Base-by-base conservation (phyloP, 2,113 vertebrate genomes). In the Pristiophorus japonicus region DNA sequence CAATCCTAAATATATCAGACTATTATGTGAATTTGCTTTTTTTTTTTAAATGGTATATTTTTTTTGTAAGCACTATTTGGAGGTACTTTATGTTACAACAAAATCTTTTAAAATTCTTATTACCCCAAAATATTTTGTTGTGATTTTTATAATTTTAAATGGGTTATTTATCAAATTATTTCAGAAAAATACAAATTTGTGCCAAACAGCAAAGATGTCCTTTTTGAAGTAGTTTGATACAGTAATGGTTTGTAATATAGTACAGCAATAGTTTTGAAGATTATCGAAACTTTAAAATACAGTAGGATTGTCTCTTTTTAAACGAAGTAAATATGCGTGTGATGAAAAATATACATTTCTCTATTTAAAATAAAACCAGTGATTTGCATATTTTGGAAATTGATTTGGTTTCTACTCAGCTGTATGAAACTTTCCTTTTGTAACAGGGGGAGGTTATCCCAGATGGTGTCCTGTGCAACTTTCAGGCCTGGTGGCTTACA, bases 401-500 rank as follows among this genome's bases (percentile, higher is more conserved):
- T 47, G 45, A 70, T 63, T 34, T 94, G 65, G 42, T 30, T 47
- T 94, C 45, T 67, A 20, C 45, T 94, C 65, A 51, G 12, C 38
- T 4, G 11, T 70, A 51, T 51, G 24, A 94, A 70, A 94, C 34
- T 38, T 95, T 38, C 51, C 95, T 11, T 94, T 84, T 95, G 30
- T 38, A 10, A 95, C 87, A 98, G 98, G 97, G 97, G 18, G 98
- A 98, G 38, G 97, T 97, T 95, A 97, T 97, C 96, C 97, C 97
- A 20, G 96, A 97, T 95, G 98, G 97, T 18, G 85, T 96, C 42
- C 97, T 98, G 1, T 98, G 98, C 96, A 96, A 97, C 96, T 98
- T 98, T 96, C 98, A 98, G 96, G 98, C 98, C 94, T 98, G 97
- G 97, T 98, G 98, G 98, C 97, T 98, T 94, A 98, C 97, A 55